Conservation (phyloP, 1,140 invertebrate genomes). For the Cotesia vestalis region DNA sequence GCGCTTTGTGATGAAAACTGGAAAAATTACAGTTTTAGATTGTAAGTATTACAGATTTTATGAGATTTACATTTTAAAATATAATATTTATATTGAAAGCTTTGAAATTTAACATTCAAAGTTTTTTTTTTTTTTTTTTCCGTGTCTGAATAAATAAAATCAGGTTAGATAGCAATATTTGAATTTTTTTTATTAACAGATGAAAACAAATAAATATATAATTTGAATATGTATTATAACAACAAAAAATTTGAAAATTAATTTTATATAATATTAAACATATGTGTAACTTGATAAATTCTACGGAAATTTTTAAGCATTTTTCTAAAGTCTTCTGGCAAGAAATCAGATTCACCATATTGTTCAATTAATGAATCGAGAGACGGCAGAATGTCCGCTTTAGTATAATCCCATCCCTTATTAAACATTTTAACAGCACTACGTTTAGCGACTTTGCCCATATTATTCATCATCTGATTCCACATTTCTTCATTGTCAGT, state of each 20-base stretch:
- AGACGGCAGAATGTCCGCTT: constrained; percentile 20
- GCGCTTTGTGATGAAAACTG: too few species aligned
- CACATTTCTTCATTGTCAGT: neutral
- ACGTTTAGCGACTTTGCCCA: constrained; percentile 20
- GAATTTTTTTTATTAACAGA: neutral
- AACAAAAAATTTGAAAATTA: neutral
- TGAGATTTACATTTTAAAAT: too few species aligned
- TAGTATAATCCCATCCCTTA: constrained; percentile 3
- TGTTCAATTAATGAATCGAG: neutral
- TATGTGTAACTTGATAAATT: constrained; percentile 7
- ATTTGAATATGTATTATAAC: neutral
- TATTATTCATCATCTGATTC: neutral
- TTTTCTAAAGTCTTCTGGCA: constrained; percentile 7
- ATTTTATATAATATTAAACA: constrained; percentile 12
- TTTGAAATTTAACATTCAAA: too few species aligned
- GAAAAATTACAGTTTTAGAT: too few species aligned
- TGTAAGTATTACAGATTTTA: too few species aligned
- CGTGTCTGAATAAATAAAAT: too few species aligned
- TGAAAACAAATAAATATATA: neutral
- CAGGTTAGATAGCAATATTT: too few species aligned
- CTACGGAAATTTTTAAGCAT: neutral
- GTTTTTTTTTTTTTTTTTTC: too few species aligned
- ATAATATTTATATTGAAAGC: too few species aligned
- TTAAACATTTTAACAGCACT: neutral
- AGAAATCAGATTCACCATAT: constrained; percentile 3